Percentiles rank a stretch among this genome's conserved stretches.
Evolutionary conservation across 2,888 invertebrate species (phyloP).

Genomic region (Arrhopalites spinosus): DNA sequence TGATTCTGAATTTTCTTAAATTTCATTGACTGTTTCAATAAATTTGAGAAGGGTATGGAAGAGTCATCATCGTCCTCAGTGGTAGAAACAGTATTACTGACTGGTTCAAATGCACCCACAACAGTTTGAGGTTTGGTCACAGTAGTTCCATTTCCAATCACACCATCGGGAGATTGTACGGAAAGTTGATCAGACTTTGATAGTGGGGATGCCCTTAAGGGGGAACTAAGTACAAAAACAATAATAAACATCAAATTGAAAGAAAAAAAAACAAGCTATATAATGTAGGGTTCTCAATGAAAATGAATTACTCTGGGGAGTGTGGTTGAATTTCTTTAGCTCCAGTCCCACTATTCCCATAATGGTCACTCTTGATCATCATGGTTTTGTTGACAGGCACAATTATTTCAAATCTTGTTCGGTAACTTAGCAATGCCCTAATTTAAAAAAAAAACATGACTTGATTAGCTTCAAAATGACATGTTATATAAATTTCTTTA

Average conservation of each 20-base stretch:
- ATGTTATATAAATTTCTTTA: no score
- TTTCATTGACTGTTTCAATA: slow-evolving; percentile 58
- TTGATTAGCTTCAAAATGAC: no score
- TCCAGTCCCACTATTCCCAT: slow-evolving; percentile 35
- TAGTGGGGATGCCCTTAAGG: neutral
- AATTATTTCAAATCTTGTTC: slow-evolving; percentile 89
- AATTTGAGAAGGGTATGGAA: slow-evolving; percentile 35
- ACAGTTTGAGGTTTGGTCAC: slow-evolving; percentile 68
- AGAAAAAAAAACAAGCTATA: no score
- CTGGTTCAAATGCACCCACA: slow-evolving; percentile 65
- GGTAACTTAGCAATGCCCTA: slow-evolving; percentile 71
- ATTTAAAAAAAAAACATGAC: no score
- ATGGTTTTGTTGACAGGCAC: slow-evolving; percentile 68
- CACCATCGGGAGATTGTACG: neutral
- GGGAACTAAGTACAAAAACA: neutral
- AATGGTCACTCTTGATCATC: slow-evolving; percentile 89
- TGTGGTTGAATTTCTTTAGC: slow-evolving; percentile 30
- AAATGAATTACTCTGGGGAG: slow-evolving; percentile 23
- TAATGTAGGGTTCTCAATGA: neutral
- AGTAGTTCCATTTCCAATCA: neutral
- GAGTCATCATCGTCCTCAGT: slow-evolving; percentile 29
- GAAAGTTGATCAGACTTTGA: neutral
- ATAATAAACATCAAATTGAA: neutral
- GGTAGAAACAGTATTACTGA: slow-evolving; percentile 17
- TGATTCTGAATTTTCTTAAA: slow-evolving; percentile 34